Conservation (phyloP, 1,140 invertebrate genomes). For the Diachasmimorpha longicaudata region DNA sequence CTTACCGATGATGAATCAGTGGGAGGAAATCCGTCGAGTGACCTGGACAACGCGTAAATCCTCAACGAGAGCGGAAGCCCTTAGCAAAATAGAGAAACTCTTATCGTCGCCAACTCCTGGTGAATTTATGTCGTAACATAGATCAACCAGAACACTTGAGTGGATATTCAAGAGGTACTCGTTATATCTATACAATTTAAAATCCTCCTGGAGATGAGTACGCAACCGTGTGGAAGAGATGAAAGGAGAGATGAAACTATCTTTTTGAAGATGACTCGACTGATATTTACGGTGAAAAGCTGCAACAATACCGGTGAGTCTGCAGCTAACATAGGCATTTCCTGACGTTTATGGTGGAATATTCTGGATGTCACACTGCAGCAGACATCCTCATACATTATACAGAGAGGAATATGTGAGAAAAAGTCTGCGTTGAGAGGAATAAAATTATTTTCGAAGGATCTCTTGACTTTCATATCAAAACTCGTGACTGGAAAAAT, state of each 20-base stretch:
- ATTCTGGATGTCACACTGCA: too few species aligned
- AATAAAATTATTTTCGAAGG: too few species aligned
- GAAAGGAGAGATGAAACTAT: not conserved
- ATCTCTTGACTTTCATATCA: too few species aligned
- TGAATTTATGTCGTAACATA: not conserved
- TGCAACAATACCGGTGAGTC: too few species aligned
- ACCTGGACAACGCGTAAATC: not conserved
- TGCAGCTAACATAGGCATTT: too few species aligned
- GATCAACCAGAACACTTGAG: not conserved
- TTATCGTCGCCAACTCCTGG: not conserved
- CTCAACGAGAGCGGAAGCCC: not conserved
- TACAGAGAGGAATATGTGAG: too few species aligned
- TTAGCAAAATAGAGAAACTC: not conserved
- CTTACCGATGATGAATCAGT: too few species aligned
- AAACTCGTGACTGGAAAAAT: too few species aligned
- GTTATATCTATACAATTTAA: not conserved
- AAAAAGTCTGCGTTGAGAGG: too few species aligned
- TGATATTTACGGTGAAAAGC: not conserved
- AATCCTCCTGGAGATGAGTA: not conserved
- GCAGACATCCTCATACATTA: too few species aligned
- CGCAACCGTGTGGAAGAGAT: not conserved
- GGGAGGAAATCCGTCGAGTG: too few species aligned
- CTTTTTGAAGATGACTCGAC: not conserved
- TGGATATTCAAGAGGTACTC: not conserved
- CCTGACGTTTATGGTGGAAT: too few species aligned